Conservation (phyloP, 2,113 vertebrate genomes). For the Mesocricetus auratus region DNA sequence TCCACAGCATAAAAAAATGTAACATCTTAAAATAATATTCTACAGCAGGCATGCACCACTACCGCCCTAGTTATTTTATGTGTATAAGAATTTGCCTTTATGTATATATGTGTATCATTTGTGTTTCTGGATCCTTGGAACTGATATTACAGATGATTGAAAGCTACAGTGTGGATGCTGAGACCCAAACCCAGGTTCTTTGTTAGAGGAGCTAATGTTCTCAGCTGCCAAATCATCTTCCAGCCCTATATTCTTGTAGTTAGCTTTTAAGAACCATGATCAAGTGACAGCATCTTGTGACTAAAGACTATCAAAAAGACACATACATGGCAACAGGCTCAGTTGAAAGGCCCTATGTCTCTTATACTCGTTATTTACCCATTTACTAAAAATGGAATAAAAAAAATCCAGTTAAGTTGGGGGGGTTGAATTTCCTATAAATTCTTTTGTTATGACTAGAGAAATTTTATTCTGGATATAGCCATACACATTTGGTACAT, state of each 20-base stretch:
- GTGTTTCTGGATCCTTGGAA: neutral
- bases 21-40: too few relatives aligned
- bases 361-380: neutral
- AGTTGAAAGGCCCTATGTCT: neutral
- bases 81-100: neutral
- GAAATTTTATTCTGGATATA: neutral
- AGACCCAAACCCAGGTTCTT: neutral
- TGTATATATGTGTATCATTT: neutral
- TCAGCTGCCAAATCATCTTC: neutral
- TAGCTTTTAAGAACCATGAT: neutral
- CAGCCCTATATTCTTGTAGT: neutral
- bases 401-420: neutral
- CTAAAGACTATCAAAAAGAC: neutral
- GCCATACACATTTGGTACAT: neutral
- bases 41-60: too few relatives aligned
- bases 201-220: neutral
- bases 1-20: too few relatives aligned
- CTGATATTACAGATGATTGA: neutral
- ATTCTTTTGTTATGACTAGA: neutral
- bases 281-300: neutral
- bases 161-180: neutral
- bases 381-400: neutral
- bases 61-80: neutral
- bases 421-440: neutral
- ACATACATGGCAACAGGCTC: neutral